Conservation (phyloP, 2,797 vertebrate species). For the Delichon dasypus region DNA sequence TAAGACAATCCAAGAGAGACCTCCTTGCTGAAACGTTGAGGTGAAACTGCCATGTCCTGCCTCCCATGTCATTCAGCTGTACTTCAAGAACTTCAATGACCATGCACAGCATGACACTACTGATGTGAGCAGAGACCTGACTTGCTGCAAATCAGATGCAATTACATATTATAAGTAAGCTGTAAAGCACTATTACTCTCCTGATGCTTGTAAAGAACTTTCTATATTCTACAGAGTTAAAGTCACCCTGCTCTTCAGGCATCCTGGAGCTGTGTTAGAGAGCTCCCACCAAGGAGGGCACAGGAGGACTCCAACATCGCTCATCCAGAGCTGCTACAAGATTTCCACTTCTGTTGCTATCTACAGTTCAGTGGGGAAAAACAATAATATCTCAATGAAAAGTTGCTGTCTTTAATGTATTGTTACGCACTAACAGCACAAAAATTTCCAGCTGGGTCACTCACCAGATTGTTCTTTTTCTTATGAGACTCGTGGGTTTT, state of each 20-base stretch:
- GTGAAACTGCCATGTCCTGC: not conserved
- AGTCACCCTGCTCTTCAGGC: not conserved
- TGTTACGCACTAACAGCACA: not conserved
- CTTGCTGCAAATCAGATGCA: not conserved
- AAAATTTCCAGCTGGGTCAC: not conserved
- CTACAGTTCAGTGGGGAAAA: not conserved
- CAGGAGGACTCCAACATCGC: fast-evolving
- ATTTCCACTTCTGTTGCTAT: not conserved
- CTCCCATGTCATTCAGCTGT: not conserved
- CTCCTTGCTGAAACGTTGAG: not conserved
- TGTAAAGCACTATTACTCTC: not conserved
- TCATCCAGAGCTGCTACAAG: not conserved
- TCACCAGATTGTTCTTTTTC: not conserved
- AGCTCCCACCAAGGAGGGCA: not conserved
- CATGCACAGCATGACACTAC: not conserved
- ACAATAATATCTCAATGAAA: not conserved
- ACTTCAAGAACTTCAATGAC: not conserved
- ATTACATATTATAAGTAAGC: not conserved
- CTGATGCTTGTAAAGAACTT: not conserved
- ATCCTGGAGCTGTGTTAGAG: not conserved
- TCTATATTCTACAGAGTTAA: not conserved
- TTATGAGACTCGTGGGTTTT: constrained; percentile 1
- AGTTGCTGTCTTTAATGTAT: not conserved
- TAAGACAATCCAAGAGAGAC: not conserved
- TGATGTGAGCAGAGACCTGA: not conserved